Evolutionary conservation across 2,113 vertebrate species (phyloP), one percentile per base, ranked within the genome.

Genomic region (Gadus macrocephalus): DNA sequence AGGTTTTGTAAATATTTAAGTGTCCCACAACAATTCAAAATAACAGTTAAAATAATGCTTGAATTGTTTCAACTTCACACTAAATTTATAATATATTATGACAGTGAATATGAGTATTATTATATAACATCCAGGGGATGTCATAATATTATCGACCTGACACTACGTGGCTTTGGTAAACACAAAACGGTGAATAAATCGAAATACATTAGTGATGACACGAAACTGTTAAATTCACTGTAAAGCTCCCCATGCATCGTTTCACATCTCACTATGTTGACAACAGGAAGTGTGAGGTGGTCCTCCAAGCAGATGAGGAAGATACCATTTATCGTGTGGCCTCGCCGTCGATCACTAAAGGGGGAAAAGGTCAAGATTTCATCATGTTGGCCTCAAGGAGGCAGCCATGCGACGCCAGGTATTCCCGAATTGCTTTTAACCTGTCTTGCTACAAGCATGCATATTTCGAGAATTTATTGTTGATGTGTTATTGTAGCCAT

Each of bases 251-350:
- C 55, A 58, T 15, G 15, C 15, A 58, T 58, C 55, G n/a, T 58
- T 58, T 19, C 7, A 58, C 55, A n/a, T 58, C 5, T 58, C 3
- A 58, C 12, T 15, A 19, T 62, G 20, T 63, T 56, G 27, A 17
- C 67, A 25, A 0, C 83, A 99, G 96, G 83, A 91, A 90, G 0
- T 95, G 93, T 56, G 92, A 95, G 70, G 84, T 96, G 0, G 92
- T 98, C 72, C 93, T 90, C 79, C 92, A 95, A 69, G 96, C 93
- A 0, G 94, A 99, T 0, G 90, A 95, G 0, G 97, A 99, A 0
- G 97, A 99, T 27, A 84, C 91, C 62, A 94, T 99, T 84, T 99
- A 98, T 78, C 93, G 93, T 0, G 90, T 99, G 42, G 85, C 93
- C 75, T 94, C 94, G 68, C 92, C 91, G 0, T 85, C 86, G 0